Percentiles rank a stretch among this genome's conserved stretches.
Conservation (phyloP, 2,888 invertebrate genomes). For the Ochlodes sylvanus region DNA sequence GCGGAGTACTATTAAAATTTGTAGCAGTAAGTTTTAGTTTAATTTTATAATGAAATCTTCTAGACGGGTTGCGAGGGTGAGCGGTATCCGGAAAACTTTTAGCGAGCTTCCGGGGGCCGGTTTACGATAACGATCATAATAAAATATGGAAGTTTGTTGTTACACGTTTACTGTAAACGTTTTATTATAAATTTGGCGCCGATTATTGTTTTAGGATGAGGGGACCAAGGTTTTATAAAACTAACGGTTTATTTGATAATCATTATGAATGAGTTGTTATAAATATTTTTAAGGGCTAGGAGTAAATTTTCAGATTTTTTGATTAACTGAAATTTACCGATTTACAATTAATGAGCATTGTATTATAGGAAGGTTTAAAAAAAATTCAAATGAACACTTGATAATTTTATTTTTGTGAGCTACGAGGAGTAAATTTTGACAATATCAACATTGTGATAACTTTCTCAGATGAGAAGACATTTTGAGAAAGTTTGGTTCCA, state of each 20-base stretch:
- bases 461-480: too few species aligned
- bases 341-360: too few species aligned
- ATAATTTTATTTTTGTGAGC: too few species aligned
- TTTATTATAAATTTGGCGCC: constrained; percentile 77
- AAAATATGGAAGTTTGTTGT: constrained; percentile 84
- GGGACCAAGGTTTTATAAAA: constrained; percentile 28
- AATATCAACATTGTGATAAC: too few species aligned
- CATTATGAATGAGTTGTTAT: neutral
- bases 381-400: too few species aligned
- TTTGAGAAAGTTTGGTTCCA: too few species aligned
- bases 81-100: constrained; percentile 66
- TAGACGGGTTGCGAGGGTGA: constrained; percentile 62
- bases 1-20: constrained; percentile 44
- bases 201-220: constrained; percentile 60
- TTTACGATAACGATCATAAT: constrained; percentile 84
- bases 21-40: constrained; percentile 59
- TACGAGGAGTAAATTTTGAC: too few species aligned
- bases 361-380: too few species aligned
- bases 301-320: too few species aligned
- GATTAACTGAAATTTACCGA: too few species aligned
- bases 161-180: constrained; percentile 77
- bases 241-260: constrained; percentile 3
- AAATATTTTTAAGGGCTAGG: too few species aligned
- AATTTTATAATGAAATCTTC: constrained; percentile 78
- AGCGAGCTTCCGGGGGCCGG: constrained; percentile 62